A percentile compares a stretch with the other conserved stretches of the same genome.
phyloP scores from a whole-genome alignment of 2,888 invertebrate genomes.

The Dendrolimus pini region DNA sequence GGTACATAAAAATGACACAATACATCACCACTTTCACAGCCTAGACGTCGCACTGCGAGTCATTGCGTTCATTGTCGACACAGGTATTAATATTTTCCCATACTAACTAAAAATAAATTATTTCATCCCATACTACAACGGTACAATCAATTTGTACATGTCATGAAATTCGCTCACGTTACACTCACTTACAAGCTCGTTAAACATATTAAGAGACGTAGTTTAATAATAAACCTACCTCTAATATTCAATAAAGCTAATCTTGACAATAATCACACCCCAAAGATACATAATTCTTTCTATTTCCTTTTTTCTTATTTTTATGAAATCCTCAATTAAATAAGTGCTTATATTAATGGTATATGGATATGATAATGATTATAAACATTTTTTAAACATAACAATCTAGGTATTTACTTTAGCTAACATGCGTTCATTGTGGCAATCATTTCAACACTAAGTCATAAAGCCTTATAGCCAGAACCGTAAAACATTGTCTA shows the following conservation, averaged over 20 bases:
- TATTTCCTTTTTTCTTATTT: no score
- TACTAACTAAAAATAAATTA: neutral
- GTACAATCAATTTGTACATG: neutral
- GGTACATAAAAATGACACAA: constrained; percentile 18
- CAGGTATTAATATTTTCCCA: neutral
- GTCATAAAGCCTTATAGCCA: neutral
- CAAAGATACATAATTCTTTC: no score
- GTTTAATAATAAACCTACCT: neutral
- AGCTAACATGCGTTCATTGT: neutral
- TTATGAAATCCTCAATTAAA: no score
- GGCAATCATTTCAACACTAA: neutral
- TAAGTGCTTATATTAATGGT: no score
- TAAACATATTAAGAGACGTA: neutral
- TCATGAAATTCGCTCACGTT: neutral
- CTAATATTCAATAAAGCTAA: no score
- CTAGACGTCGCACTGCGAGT: constrained; percentile 28
- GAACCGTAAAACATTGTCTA: no score
- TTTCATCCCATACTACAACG: neutral
- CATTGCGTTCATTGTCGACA: neutral
- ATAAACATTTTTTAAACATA: no score
- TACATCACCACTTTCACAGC: constrained; percentile 46
- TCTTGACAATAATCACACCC: no score
- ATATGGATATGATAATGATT: no score
- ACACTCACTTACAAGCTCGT: neutral
- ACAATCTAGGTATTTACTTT: no score